Percentiles rank a stretch among this genome's conserved stretches.
Evolutionary conservation across 2,797 vertebrate genomes (phyloP).

Genomic region (Megaceryle alcyon): DNA sequence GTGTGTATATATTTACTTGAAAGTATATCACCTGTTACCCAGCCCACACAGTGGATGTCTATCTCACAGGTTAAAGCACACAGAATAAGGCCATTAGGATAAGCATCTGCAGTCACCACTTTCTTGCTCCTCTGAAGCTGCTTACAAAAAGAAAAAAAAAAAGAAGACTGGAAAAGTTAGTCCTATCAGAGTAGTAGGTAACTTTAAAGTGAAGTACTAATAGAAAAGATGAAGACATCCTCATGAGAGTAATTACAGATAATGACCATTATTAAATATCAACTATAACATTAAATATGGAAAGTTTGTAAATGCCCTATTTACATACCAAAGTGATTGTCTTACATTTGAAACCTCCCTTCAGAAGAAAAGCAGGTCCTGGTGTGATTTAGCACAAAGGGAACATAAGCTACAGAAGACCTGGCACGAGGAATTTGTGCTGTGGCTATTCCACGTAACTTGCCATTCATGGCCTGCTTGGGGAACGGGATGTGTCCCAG

Average conservation of each 20-base stretch:
- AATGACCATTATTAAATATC: background rate
- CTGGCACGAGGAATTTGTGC: slow-evolving; percentile 5
- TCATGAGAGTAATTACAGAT: background rate
- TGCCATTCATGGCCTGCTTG: background rate
- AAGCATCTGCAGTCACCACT: background rate
- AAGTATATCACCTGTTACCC: background rate
- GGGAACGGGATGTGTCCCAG: background rate
- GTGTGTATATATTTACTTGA: slow-evolving; percentile 30
- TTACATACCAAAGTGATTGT: background rate
- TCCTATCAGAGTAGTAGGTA: background rate
- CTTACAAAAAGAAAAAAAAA: background rate
- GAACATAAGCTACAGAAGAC: slow-evolving; percentile 28
- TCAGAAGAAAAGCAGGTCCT: background rate
- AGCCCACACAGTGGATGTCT: background rate
- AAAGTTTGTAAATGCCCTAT: background rate
- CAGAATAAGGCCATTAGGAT: background rate
- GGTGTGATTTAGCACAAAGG: background rate
- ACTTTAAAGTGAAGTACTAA: background rate
- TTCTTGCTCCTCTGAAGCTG: background rate
- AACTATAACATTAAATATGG: background rate
- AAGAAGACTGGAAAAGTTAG: background rate
- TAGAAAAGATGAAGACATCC: background rate
- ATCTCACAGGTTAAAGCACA: background rate
- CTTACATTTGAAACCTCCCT: background rate
- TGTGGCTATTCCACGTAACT: background rate